phyloP scores from a whole-genome alignment of 2,113 vertebrate species.

The Podiceps cristatus region DNA sequence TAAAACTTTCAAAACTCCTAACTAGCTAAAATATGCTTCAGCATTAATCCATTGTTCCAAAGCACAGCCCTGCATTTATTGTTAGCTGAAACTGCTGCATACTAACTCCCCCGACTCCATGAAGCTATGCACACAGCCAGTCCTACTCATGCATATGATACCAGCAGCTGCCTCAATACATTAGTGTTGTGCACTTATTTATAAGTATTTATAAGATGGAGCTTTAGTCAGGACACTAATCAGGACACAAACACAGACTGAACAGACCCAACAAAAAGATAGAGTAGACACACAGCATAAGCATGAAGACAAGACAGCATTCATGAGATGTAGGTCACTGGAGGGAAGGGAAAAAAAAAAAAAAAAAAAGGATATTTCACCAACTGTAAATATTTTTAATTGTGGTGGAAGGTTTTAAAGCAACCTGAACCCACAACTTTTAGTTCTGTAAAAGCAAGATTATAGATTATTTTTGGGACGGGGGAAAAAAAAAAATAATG shows the following conservation, averaged over 20 bases:
- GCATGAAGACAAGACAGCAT: background rate
- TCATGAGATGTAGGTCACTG: conserved; percentile 57
- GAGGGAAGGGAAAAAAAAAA: background rate
- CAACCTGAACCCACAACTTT: background rate
- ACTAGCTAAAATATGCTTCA: background rate
- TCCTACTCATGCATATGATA: background rate
- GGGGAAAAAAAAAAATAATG: background rate
- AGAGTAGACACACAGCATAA: background rate
- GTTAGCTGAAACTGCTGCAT: background rate
- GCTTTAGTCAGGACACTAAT: background rate
- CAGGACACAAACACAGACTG: background rate
- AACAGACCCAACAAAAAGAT: background rate
- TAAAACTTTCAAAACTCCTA: background rate
- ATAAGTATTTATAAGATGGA: background rate
- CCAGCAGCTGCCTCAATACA: background rate
- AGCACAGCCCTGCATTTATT: background rate
- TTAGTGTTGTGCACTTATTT: background rate
- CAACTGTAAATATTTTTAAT: background rate
- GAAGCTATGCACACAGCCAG: background rate
- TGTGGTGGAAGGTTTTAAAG: background rate
- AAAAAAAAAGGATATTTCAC: background rate
- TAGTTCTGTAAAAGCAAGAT: background rate
- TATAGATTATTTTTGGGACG: background rate
- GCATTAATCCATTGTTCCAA: background rate
- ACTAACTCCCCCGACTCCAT: background rate